A percentile compares a stretch with the other conserved stretches of the same genome.
These are phyloP conservation scores for Gymnorhina tibicen DNA, from an alignment of 2,113 vertebrate species.

Conservation along the genomic window DNA sequence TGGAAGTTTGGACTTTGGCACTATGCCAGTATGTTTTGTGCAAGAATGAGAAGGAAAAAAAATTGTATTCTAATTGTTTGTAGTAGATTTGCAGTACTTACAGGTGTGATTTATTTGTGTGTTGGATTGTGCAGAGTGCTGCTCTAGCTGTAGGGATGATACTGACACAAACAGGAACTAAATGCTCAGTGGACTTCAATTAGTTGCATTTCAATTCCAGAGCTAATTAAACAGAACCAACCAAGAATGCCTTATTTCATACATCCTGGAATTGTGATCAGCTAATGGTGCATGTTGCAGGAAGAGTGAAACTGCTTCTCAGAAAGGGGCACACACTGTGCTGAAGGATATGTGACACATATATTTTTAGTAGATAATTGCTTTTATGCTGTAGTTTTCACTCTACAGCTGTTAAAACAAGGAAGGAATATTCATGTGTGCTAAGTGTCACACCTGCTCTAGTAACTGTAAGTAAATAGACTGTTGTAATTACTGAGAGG, in stretches of 20 bases:
- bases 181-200: neutral
- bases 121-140: neutral
- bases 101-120: neutral
- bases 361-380: neutral
- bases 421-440: neutral
- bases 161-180: neutral
- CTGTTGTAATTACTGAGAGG: neutral
- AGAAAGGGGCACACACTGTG: neutral
- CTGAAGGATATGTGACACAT: neutral
- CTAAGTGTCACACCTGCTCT: neutral
- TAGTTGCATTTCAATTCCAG: neutral
- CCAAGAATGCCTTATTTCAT: neutral
- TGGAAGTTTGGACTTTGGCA: neutral
- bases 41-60: neutral
- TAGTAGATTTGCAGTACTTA: neutral
- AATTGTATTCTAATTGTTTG: neutral
- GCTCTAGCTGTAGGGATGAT: neutral
- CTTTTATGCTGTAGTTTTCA: neutral
- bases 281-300: neutral
- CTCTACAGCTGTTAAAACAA: neutral
- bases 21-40: neutral
- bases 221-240: neutral
- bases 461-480: neutral
- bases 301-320: neutral
- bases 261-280: neutral